These are phyloP conservation scores for Danio rerio DNA, from an alignment of 2,113 vertebrate genomes.

Conservation along the genomic window DNA sequence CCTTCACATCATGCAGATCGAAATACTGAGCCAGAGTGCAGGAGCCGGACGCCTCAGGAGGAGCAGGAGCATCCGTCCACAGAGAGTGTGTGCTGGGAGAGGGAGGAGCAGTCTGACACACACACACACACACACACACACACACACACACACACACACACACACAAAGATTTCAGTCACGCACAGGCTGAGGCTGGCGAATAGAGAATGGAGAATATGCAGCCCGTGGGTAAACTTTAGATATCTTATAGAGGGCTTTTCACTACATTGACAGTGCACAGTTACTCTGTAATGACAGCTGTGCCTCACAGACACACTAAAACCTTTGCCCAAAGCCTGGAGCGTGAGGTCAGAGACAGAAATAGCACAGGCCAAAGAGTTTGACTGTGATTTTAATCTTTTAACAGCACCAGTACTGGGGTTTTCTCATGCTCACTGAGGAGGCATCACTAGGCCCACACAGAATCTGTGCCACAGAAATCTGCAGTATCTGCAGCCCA, in stretches of 20 bases:
- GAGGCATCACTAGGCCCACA: no score
- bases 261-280: background rate
- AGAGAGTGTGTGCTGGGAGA: conserved; percentile 83
- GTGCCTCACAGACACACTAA: background rate
- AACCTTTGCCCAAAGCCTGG: background rate
- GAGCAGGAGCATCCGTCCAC: conserved; percentile 82
- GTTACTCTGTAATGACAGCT: background rate
- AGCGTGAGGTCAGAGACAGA: background rate
- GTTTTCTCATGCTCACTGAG: no score
- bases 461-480: no score
- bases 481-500: no score
- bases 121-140: conserved; percentile 8
- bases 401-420: no score
- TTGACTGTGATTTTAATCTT: background rate
- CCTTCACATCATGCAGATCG: conserved; percentile 92
- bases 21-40: conserved; percentile 91
- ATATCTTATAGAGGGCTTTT: background rate
- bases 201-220: background rate
- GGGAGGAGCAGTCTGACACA: conserved; percentile 82
- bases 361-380: background rate
- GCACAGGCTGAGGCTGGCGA: background rate
- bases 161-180: background rate
- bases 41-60: conserved; percentile 68
- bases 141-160: background rate
- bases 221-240: background rate